These are phyloP conservation scores for Chloebia gouldiae DNA, from an alignment of 2,113 vertebrate genomes.

Conservation along the genomic window DNA sequence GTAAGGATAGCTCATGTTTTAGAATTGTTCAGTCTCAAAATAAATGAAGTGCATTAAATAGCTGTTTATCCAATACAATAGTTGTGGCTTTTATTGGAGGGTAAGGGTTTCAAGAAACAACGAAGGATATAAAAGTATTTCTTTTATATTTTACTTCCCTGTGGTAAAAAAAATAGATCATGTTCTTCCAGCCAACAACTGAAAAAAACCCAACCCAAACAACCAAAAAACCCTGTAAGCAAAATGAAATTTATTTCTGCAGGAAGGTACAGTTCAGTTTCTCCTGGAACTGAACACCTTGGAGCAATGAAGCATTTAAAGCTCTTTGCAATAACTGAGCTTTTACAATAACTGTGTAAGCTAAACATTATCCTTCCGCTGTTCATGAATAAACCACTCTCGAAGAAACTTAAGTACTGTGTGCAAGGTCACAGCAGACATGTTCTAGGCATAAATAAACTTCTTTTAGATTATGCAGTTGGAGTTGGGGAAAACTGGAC, in stretches of 20 bases:
- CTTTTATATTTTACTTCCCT: neutral
- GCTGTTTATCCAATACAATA: neutral
- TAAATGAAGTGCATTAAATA: neutral
- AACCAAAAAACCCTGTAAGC: neutral
- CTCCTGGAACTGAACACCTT: neutral
- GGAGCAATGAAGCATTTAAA: neutral
- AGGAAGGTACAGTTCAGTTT: neutral
- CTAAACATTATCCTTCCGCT: neutral
- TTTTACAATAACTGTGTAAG: neutral
- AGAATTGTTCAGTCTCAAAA: neutral
- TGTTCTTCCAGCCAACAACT: neutral
- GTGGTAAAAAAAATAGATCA: neutral
- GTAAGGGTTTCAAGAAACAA: neutral
- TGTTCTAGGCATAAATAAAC: neutral
- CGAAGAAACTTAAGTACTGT: neutral
- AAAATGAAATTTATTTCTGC: neutral
- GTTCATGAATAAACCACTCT: neutral
- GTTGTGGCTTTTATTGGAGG: neutral
- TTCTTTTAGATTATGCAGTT: neutral
- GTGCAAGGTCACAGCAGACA: neutral
- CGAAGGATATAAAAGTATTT: neutral
- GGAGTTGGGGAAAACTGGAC: neutral
- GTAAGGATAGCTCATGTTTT: neutral
- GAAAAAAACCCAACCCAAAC: neutral
- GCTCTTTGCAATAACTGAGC: neutral